Percentiles rank a stretch among this genome's conserved stretches.
Conservation (phyloP, 1,140 invertebrate genomes). For the Lucilia cuprina region DNA sequence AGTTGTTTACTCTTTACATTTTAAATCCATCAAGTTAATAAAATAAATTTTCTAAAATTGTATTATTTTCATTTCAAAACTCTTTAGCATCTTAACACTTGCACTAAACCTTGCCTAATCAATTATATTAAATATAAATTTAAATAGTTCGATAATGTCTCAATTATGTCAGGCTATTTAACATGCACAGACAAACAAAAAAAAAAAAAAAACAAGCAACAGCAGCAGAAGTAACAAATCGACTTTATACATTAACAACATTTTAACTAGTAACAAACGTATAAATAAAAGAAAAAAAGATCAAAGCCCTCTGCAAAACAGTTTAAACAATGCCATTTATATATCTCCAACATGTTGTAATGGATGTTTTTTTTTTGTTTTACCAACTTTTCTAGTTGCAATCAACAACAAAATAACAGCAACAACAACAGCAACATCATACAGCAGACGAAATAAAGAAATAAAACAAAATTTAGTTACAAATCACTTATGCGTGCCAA, state of each 20-base stretch:
- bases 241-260: not conserved
- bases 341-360: not conserved
- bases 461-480: constrained; percentile 32
- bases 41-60: too few species aligned
- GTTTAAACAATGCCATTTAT: constrained; percentile 30
- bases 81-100: too few species aligned
- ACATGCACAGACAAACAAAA: not conserved
- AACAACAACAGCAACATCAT: too few species aligned
- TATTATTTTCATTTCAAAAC: too few species aligned
- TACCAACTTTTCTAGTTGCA: too few species aligned
- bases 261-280: not conserved
- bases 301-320: not conserved
- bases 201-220: not conserved
- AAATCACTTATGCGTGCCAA: constrained; percentile 35
- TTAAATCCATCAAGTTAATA: too few species aligned
- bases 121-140: constrained; percentile 33
- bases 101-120: not conserved
- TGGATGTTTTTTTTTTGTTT: not conserved
- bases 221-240: not conserved
- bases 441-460: not conserved
- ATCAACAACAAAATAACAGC: not conserved
- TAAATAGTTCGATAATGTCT: constrained; percentile 34
- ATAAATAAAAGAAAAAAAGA: not conserved
- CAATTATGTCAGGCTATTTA: constrained; percentile 29
- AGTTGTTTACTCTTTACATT: too few species aligned